Percentiles rank a stretch among this genome's conserved stretches.
Conservation (phyloP, 2,888 invertebrate genomes). For the Himalopsyche tibetana region DNA sequence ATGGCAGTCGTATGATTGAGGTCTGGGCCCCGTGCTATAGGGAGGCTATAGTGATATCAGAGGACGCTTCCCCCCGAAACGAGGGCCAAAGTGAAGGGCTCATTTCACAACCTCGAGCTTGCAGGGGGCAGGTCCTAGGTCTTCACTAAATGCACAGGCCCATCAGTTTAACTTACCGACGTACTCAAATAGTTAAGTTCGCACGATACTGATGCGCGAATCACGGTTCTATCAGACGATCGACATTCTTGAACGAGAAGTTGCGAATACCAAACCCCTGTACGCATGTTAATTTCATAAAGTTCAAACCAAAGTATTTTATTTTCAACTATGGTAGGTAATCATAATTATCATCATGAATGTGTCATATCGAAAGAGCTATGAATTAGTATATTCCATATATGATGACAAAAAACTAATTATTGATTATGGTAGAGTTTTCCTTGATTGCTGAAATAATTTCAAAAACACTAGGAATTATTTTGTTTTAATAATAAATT, state of each 20-base stretch:
- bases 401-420: too few relatives aligned
- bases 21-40: slow-evolving; percentile 50
- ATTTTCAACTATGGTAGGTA: too few relatives aligned
- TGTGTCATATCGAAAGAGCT: too few relatives aligned
- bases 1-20: slow-evolving; percentile 56
- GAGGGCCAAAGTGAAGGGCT: slow-evolving; percentile 63
- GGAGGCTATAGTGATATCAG: slow-evolving; percentile 58
- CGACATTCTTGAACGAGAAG: background rate
- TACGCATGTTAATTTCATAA: background rate
- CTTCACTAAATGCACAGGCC: slow-evolving; percentile 45
- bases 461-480: too few relatives aligned
- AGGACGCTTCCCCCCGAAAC: slow-evolving; percentile 47
- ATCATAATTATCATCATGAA: too few relatives aligned
- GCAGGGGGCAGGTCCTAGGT: slow-evolving; percentile 50
- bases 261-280: background rate
- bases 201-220: background rate
- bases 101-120: slow-evolving; percentile 61
- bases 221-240: too few relatives aligned
- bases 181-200: background rate
- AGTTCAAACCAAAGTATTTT: too few relatives aligned
- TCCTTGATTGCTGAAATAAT: too few relatives aligned
- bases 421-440: too few relatives aligned
- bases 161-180: slow-evolving; percentile 15
- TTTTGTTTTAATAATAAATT: too few relatives aligned
- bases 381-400: too few relatives aligned